Base-by-base conservation (phyloP, 2,113 vertebrate species). In the Cygnus atratus region DNA sequence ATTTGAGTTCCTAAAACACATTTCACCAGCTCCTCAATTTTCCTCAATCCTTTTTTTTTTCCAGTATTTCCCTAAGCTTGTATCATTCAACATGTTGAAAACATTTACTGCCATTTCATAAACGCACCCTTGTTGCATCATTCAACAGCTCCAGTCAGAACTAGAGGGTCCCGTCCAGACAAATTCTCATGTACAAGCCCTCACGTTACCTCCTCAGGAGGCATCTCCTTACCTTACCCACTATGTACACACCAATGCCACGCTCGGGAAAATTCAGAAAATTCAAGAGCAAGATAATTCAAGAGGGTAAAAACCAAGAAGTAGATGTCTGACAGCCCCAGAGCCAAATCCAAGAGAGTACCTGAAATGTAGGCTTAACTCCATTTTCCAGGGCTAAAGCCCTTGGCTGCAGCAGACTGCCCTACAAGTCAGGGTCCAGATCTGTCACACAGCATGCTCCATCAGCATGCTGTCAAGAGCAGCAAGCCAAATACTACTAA, bases 71-170 rank as follows among this genome's bases (percentile, higher is more conserved):
- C 46, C 33, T 17, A 9, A 58, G 59, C 16, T 55, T 43, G n/a
- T 19, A 44, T 41, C 37, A 25, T 13, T 86, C 33, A 33, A 20
- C 25, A 67, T 2, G 9, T 10, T 77, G 46, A 87, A 73, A 31
- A n/a, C 19, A 35, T 44, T 72, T 22, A 39, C 28, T 71, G 33
- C 14, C 41, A 8, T n/a, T 58, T 25, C 20, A 86, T 13, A 77
- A 58, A 82, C 0, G 1, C 8, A 33, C 10, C 5, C 43, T 52
- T 5, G 0, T 3, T 39, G 43, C 67, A 68, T 52, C 48, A 6
- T 39, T 25, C 48, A 44, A 16, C 14, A 70, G 41, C 39, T 50
- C 67, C 29, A 14, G 2, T 35, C 20, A 88, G 62, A 70, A 41
- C n/a, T 20, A 20, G 26, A 71, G 29, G 28, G 33, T 12, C 29